These are phyloP conservation scores for Brachionus calyciflorus DNA, from an alignment of 1,140 invertebrate species.

Conservation along the genomic window DNA sequence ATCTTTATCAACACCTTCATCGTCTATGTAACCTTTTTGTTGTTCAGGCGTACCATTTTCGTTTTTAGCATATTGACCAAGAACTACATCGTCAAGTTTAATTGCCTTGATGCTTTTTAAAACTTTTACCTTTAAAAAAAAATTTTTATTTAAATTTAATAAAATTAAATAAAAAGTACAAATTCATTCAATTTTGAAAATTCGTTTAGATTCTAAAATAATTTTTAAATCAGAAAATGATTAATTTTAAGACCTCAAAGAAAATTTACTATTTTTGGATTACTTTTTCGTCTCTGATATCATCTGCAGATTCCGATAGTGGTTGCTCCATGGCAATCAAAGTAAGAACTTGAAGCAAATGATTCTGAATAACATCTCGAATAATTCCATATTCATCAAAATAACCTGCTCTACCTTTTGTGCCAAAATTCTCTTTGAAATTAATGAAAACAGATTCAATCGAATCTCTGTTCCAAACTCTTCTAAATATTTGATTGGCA, in stretches of 20 bases:
- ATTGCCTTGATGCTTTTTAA: slow-evolving; percentile 79
- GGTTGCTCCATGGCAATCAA: slow-evolving; percentile 99
- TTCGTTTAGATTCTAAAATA: neutral
- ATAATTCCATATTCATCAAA: slow-evolving; percentile 94
- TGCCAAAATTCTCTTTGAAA: slow-evolving; percentile 99
- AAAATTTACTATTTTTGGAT: neutral
- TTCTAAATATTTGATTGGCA: slow-evolving; percentile 63
- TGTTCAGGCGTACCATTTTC: slow-evolving; percentile 74
- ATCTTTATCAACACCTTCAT: slow-evolving; percentile 78
- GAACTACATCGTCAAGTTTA: slow-evolving; percentile 75
- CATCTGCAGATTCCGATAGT: slow-evolving; percentile 86
- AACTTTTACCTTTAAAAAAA: slow-evolving; percentile 70
- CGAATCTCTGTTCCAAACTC: slow-evolving; percentile 74
- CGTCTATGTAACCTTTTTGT: slow-evolving; percentile 85
- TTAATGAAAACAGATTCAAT: slow-evolving; percentile 91
- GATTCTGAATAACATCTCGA: slow-evolving; percentile 98
- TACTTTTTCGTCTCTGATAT: slow-evolving; percentile 90
- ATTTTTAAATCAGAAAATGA: neutral
- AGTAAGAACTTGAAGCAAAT: slow-evolving; percentile 91
- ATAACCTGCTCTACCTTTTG: slow-evolving; percentile 93
- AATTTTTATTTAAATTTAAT: neutral
- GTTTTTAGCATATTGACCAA: slow-evolving; percentile 97
- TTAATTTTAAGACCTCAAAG: neutral
- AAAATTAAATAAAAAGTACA: neutral
- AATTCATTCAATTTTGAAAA: neutral